These are phyloP conservation scores for Epirrita christyi DNA, from an alignment of 2,888 invertebrate species.

Conservation along the genomic window DNA sequence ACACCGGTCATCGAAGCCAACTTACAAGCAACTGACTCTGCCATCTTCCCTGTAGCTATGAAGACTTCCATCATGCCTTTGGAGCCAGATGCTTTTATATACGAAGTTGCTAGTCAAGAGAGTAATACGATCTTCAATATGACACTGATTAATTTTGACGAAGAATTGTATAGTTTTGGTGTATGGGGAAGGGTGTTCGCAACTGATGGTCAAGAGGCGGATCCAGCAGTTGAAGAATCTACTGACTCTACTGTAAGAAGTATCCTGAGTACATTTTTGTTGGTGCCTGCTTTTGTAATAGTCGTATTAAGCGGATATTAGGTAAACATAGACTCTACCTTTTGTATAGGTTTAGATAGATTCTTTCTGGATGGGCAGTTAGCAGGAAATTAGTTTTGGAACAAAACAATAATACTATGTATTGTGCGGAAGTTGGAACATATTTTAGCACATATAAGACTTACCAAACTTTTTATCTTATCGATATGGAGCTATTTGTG, in stretches of 20 bases:
- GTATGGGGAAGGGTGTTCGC: conserved; percentile 81
- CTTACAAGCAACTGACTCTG: conserved; percentile 58
- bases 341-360: neutral
- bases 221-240: conserved; percentile 44
- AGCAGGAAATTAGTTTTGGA: too few relatives aligned
- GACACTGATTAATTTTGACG: conserved; percentile 46
- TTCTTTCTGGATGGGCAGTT: too few relatives aligned
- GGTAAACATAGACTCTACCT: neutral
- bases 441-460: too few relatives aligned
- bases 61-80: conserved; percentile 79
- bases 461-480: too few relatives aligned
- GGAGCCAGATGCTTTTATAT: conserved; percentile 58
- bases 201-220: conserved; percentile 63
- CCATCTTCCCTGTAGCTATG: conserved; percentile 79
- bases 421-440: too few relatives aligned
- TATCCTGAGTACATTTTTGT: conserved; percentile 33
- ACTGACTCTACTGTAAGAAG: conserved; percentile 28
- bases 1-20: conserved; percentile 50
- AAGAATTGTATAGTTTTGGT: conserved; percentile 76
- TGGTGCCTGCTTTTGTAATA: conserved; percentile 16
- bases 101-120: conserved; percentile 37
- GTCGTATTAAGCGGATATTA: neutral
- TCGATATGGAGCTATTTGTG: too few relatives aligned
- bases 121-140: conserved; percentile 47
- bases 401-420: too few relatives aligned